Base-by-base conservation (phyloP, 2,888 invertebrate species). In the Itoplectis maculator region DNA sequence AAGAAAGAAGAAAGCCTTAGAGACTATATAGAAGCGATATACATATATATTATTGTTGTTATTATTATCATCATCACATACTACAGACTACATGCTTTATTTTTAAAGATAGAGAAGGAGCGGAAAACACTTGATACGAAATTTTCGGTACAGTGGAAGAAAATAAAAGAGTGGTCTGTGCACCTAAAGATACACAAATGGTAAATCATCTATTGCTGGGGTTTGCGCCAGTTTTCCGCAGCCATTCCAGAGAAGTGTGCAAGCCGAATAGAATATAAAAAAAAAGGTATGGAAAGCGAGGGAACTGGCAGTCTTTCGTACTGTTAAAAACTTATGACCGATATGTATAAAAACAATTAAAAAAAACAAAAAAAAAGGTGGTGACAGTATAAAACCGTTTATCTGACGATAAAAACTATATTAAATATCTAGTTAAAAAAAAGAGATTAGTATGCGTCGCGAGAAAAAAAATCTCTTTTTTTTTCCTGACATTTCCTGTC, bases 351-450 rank as follows among this genome's bases (percentile, higher is more conserved):
- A 69, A 69, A 69, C 7, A 40, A 35, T 42, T 66, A 40, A 20
- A 66, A 73, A 61, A 66, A 74, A 51, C 35, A 47, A 87, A 80
- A 88, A 87, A 88, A 87, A 87, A 86, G 74, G 23, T 35, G 7
- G 51, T 51, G n/a, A 20, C 68, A 87, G 40, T 61, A 37, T 87
- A 87, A 85, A 84, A 79, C 78, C 65, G 85, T 84, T n/a, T 83
- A 85, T 78, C 63, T 73, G 84, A 45, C 83, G 79, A 86, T 86
- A 87, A 86, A 88, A 87, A 72, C 81, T 84, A 87, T 84, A 68
- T 78, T 85, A 63, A 88, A 88, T 88, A 86, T 83, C 70, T 66
- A 84, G 63, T 88, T 77, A 81, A 75, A 70, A 35, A n/a, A 68
- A 37, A 40, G n/a, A 45, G 63, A 84, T 81, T 82, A 61, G 82